Base-by-base conservation (phyloP, 1,140 invertebrate genomes). In the Sesamia nonagrioides region DNA sequence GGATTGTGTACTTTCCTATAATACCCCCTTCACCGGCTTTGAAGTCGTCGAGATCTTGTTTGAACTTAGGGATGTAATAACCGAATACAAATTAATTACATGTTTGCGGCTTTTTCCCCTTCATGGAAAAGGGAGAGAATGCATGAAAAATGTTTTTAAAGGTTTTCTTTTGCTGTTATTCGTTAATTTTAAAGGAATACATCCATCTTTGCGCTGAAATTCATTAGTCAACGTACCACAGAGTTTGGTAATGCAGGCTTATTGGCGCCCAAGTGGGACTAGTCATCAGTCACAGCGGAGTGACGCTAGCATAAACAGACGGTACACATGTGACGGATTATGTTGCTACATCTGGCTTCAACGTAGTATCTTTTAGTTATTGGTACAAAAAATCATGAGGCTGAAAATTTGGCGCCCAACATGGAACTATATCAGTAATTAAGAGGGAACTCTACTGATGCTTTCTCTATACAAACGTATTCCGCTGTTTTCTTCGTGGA, bases 1-100 rank as follows among this genome's bases (percentile, higher is more conserved):
- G 6, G n/a, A n/a, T 21, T 66, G 61, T 66, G 61, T 66, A 66
- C 61, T 11, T 17, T 42, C n/a, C 61, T 66, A 21, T 66, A 40
- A 61, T 18, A 37, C 11, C 18, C 37, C 37, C 37, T 42, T 42
- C 6, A 66, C 61, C 9, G 61, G 35, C 61, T 66, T 66, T 66
- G 61, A 66, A 18, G 61, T 66, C 35, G 33, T 2, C 61, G 11
- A 60, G 33, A 60, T 56, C 56, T 60, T 60, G 61, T 66, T 66
- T 66, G 60, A 66, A 18, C 42, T 21, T 42, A 66, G 37, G 61
- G 37, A 66, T 33, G 61, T 42, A 42, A 63, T 66, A 42, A 42
- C n/a, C 61, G 37, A 35, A 60, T 42, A 42, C 37, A 42, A 66
- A 66, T 66, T 66, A 66, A 66, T 66, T 66, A 66, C 61, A 42